phyloP scores from a whole-genome alignment of 2,113 vertebrate species.

The Carassius auratus region DNA sequence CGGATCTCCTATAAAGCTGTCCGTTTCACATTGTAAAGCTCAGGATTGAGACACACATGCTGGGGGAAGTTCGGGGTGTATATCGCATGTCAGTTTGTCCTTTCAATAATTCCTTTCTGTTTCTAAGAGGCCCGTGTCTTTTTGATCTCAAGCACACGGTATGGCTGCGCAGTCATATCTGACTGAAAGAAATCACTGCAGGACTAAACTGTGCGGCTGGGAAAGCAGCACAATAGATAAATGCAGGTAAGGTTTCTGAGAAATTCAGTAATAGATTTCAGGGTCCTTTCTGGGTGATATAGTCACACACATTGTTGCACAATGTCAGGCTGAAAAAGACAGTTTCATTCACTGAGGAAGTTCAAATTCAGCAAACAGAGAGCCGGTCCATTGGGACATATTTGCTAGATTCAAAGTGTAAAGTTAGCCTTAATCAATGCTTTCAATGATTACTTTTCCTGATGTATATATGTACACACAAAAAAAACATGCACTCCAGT shows the following conservation, averaged over 20 bases:
- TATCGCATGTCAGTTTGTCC: not conserved
- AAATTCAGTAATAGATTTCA: conserved; percentile 5
- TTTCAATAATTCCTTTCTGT: not conserved
- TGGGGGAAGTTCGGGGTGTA: not conserved
- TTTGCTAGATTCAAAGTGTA: conserved; percentile 32
- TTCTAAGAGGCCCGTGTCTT: not conserved
- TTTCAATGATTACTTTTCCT: not conserved
- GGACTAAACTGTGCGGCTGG: not conserved
- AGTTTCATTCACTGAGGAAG: not conserved
- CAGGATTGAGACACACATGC: not conserved
- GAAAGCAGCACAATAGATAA: conserved; percentile 14
- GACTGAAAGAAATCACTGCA: not conserved
- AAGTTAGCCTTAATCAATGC: conserved; percentile 47
- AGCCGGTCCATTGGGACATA: conserved; percentile 4
- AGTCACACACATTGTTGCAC: not conserved
- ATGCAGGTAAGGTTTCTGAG: not conserved
- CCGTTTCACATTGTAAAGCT: not conserved
- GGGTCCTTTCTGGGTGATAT: not conserved
- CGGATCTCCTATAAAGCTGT: not conserved
- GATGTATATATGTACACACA: too few species aligned
- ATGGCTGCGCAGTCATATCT: not conserved
- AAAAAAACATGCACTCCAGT: too few species aligned
- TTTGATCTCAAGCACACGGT: not conserved
- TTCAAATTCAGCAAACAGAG: conserved; percentile 39
- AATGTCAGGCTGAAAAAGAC: conserved; percentile 23